Conservation (phyloP, 2,888 invertebrate genomes). For the Polia nebulosa region DNA sequence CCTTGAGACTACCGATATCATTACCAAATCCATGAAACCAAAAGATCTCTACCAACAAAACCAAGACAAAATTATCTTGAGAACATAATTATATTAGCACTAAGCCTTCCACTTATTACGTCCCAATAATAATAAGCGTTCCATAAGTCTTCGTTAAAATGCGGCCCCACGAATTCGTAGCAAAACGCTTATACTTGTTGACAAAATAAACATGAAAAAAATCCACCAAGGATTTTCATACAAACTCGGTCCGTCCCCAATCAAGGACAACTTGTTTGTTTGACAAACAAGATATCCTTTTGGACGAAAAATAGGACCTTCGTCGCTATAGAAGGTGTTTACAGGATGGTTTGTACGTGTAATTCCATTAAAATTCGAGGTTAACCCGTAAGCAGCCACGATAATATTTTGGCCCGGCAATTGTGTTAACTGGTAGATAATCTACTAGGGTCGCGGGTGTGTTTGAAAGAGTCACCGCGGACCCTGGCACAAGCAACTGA, state of each 20-base stretch:
- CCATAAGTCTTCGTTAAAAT: constrained; percentile 74
- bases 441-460: no score
- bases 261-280: constrained; percentile 61
- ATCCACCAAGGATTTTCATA: constrained; percentile 39
- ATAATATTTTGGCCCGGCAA: neutral
- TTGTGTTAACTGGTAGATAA: neutral
- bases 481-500: no score
- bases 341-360: neutral
- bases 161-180: constrained; percentile 71
- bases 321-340: constrained; percentile 3
- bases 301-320: constrained; percentile 27
- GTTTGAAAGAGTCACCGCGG: no score
- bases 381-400: neutral
- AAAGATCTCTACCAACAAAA: neutral
- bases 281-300: constrained; percentile 54
- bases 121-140: constrained; percentile 45
- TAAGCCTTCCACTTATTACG: constrained; percentile 23
- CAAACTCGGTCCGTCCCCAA: constrained; percentile 44
- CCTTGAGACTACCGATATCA: no score
- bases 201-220: constrained; percentile 62
- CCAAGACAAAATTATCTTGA: neutral
- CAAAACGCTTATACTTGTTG: constrained; percentile 68
- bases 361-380: neutral
- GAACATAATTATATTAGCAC: neutral
- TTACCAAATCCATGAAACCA: neutral